Conservation (phyloP, 2,888 invertebrate genomes). For the Pachycephus smyrnensis region DNA sequence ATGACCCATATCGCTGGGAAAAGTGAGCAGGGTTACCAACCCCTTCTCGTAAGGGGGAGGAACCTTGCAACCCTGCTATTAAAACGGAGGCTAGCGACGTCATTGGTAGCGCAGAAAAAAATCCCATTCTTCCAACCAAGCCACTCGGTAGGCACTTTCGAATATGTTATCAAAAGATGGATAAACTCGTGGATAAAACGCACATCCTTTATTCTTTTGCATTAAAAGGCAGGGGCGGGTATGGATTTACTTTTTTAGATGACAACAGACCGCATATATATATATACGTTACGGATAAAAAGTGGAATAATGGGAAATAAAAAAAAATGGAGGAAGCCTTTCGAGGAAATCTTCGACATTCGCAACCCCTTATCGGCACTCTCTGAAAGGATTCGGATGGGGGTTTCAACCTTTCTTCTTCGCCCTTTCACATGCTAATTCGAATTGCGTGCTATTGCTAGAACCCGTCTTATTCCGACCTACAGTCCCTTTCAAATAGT, state of each 20-base stretch:
- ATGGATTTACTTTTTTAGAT: neutral
- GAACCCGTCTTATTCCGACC: neutral
- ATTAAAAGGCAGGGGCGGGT: neutral
- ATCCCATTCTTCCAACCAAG: neutral
- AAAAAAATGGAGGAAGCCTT: neutral
- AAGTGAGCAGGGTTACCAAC: constrained; percentile 2
- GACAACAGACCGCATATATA: neutral
- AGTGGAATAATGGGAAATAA: neutral
- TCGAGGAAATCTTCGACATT: neutral
- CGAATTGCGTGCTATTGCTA: neutral
- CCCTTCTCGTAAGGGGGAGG: neutral
- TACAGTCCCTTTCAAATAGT: neutral
- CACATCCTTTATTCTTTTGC: neutral
- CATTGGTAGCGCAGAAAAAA: neutral
- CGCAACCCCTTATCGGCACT: neutral
- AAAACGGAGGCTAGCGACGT: neutral
- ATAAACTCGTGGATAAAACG: neutral
- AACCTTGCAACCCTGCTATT: neutral
- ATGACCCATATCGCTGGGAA: constrained; percentile 19
- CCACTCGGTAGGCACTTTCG: neutral
- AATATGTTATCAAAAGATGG: neutral
- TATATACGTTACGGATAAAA: neutral
- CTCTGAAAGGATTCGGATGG: neutral
- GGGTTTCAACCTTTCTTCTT: neutral
- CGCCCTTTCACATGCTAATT: neutral